Base-by-base conservation (phyloP, 2,797 vertebrate genomes). In the Fistularia commersonii region DNA sequence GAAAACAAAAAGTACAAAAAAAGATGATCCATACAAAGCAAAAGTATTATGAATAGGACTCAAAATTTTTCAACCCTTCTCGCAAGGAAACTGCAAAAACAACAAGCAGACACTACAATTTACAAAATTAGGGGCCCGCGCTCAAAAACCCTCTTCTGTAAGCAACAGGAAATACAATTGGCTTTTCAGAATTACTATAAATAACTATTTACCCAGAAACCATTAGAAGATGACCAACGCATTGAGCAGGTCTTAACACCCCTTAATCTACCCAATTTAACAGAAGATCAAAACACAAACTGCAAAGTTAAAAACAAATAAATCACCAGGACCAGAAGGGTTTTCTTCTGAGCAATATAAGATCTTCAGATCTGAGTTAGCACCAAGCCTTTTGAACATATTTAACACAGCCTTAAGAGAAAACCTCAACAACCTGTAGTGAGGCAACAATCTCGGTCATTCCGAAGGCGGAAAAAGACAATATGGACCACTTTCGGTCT, bases 31-130 rank as follows among this genome's bases (percentile, higher is more conserved):
- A n/a, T 47, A 64, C 13, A n/a, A n/a, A n/a, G n/a, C n/a, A n/a
- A n/a, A 51, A 35, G 15, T 64, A 51, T 47, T 55, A 59, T 12
- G 60, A 64, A 38, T 37, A 35, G 1, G 50, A 42, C 5, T 33
- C 41, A 8, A 48, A 47, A 51, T n/a, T 44, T 44, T 3, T 6
- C 43, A n/a, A 64, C 35, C 7, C 32, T 54, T 13, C 12, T 54
- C 7, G 49, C 54, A 9, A 45, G 13, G 13, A 45, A 11, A 34
- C 11, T 51, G 7, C 23, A 32, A 15, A 43, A 49, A n/a, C n/a
- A n/a, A n/a, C n/a, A n/a, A n/a, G n/a, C n/a, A n/a, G n/a, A n/a
- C n/a, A n/a, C n/a, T n/a, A n/a, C n/a, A n/a, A n/a, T n/a, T n/a
- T n/a, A n/a, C n/a, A n/a, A n/a, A n/a, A n/a, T n/a, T n/a, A n/a